Base-by-base conservation (phyloP, 2,113 vertebrate species). In the Brienomyrus brachyistius region DNA sequence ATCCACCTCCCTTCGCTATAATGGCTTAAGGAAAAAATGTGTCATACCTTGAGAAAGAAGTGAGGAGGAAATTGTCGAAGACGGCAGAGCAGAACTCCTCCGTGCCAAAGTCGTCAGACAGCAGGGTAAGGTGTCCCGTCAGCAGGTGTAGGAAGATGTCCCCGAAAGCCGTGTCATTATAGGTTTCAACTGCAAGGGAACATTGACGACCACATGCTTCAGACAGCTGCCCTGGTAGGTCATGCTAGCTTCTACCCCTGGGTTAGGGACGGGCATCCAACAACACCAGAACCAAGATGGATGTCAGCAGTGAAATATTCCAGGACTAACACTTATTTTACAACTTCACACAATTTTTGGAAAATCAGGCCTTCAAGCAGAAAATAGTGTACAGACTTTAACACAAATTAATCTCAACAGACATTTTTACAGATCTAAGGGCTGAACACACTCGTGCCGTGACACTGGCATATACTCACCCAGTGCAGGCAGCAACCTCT, bases 71-170 rank as follows among this genome's bases (percentile, higher is more conserved):
- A 90, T 96, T 94, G 13, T 99, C 98, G 0, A 99, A 99, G 2
- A 99, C 96, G 0, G 96, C 95, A 3, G 94, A 95, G 91, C 98
- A 99, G 93, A 99, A 99, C 35, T 99, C 98, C 88, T 99, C 98
- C 0, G 97, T 94, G 1, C 97, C 95, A 87, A 99, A 99, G 88
- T 99, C 98, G 0, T 99, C 98, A 0, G 97, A 97, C 47, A 99
- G 96, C 88, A 99, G 95, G 0, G 97, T 98, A 90, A 99, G 96
- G 92, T 97, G 98, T 48, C 97, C 97, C 0, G 96, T 98, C 84
- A 99, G 96, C 89, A 99, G 94, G 91, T 99, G 98, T n/a, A 99
- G 97, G 93, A 99, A 99, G 92, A 99, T 97, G 91, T 99, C 98
- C 1, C 98, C 94, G 50, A 99, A 99, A 31, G 97, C 97, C 94